A percentile compares a stretch with the other conserved stretches of the same genome.
These are phyloP conservation scores for Heteromurus nitidus DNA, from an alignment of 2,888 invertebrate genomes.

Conservation along the genomic window DNA sequence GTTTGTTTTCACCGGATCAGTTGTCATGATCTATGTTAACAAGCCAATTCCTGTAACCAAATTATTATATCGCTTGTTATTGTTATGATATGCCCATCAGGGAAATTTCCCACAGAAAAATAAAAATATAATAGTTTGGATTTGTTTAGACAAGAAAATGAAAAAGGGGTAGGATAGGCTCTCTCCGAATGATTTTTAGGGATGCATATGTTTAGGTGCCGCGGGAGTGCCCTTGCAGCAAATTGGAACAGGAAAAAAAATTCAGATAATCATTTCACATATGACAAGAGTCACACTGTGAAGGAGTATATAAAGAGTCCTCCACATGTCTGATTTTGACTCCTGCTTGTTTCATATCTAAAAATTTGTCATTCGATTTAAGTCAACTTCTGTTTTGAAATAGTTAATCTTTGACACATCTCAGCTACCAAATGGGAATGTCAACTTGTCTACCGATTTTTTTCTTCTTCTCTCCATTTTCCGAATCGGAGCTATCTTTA, in stretches of 20 bases:
- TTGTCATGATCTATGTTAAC: slow-evolving; percentile 44
- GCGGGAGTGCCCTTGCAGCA: too few species aligned
- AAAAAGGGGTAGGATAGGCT: background rate
- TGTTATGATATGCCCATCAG: slow-evolving; percentile 24
- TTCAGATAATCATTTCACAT: too few species aligned
- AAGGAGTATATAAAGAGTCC: too few species aligned
- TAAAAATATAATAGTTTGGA: background rate
- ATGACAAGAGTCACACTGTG: too few species aligned
- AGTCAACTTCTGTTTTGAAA: slow-evolving; percentile 47
- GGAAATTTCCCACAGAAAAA: slow-evolving; percentile 1
- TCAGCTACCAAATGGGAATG: slow-evolving; percentile 16
- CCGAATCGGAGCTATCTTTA: background rate
- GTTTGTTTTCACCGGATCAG: slow-evolving; percentile 27
- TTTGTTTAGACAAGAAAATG: background rate
- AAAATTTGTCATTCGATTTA: background rate
- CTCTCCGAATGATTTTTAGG: background rate
- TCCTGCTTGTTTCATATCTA: too few species aligned
- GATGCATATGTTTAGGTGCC: too few species aligned
- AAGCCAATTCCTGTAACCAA: slow-evolving; percentile 20
- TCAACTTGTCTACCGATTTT: background rate
- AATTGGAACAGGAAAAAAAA: slow-evolving; percentile 40
- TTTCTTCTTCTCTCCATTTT: background rate
- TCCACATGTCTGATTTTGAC: too few species aligned
- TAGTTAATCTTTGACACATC: slow-evolving; percentile 48
- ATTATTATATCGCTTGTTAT: background rate